Conservation (phyloP, 1,140 invertebrate species). For the Drosophila tropicalis region DNA sequence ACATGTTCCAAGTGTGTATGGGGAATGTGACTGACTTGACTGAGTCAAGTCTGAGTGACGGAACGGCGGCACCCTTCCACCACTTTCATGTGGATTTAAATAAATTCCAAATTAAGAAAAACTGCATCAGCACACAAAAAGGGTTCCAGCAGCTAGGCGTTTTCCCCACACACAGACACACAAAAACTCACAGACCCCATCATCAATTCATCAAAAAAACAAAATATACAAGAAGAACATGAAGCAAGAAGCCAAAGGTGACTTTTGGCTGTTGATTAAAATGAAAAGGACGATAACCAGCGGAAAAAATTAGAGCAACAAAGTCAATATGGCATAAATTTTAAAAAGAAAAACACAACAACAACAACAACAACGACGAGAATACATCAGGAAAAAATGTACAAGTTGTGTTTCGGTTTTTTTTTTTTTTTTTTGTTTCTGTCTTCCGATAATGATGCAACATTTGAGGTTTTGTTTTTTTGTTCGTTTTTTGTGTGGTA, state of each 20-base stretch:
- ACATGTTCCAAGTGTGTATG: neutral
- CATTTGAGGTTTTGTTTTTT: constrained; percentile 73
- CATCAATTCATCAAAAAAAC: constrained; percentile 82
- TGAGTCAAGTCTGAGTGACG: constrained; percentile 24
- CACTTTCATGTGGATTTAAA: constrained; percentile 68
- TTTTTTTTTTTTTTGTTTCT: constrained; percentile 1
- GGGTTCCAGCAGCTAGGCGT: constrained; percentile 45
- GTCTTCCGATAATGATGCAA: constrained; percentile 73
- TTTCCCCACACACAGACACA: constrained; percentile 31
- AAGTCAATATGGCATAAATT: constrained; percentile 81
- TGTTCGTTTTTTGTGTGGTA: constrained; percentile 13
- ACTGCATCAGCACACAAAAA: constrained; percentile 37
- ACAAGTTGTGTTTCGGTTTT: constrained; percentile 25
- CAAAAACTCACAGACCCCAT: constrained; percentile 63
- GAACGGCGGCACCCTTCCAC: constrained; percentile 40
- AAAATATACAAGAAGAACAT: constrained; percentile 23
- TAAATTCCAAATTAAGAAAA: constrained; percentile 82
- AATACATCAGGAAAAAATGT: neutral
- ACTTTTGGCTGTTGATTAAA: constrained; percentile 61
- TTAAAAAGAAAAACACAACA: constrained; percentile 25
- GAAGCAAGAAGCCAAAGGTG: constrained; percentile 2
- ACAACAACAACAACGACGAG: neutral
- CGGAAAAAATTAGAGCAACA: constrained; percentile 81
- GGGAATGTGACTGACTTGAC: constrained; percentile 35
- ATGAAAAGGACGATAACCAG: constrained; percentile 77